Conservation (phyloP, 2,113 vertebrate genomes). For the Gobiocypris rarus region DNA sequence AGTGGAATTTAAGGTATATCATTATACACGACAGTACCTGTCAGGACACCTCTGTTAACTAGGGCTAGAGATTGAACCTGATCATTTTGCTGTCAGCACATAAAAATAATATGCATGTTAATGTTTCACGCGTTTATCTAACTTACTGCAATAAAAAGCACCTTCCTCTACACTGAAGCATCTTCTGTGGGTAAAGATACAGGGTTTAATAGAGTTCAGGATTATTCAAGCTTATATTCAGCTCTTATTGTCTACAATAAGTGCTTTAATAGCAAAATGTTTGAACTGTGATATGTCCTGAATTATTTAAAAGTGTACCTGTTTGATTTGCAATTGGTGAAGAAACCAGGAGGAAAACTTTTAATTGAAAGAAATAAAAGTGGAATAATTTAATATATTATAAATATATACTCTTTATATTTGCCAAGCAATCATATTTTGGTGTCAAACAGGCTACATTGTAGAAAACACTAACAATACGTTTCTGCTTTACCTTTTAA, state of each 20-base stretch:
- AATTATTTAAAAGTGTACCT: neutral
- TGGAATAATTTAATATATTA: neutral
- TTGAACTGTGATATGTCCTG: neutral
- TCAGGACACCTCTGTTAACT: slow-evolving; percentile 6
- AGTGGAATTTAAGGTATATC: slow-evolving; percentile 54
- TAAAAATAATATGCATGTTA: slow-evolving; percentile 39
- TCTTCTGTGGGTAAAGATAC: neutral
- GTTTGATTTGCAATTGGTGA: neutral
- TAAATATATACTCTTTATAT: neutral
- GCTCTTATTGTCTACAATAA: neutral
- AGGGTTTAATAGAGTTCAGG: neutral
- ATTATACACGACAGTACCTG: slow-evolving; percentile 41
- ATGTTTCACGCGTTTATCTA: neutral
- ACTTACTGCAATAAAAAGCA: neutral
- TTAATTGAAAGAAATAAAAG: neutral
- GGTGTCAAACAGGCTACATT: too few relatives aligned
- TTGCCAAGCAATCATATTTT: neutral
- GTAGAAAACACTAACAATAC: neutral
- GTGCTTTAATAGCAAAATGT: neutral
- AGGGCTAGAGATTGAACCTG: slow-evolving; percentile 4
- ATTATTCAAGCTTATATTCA: neutral
- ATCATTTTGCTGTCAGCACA: slow-evolving; percentile 18
- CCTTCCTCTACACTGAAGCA: neutral
- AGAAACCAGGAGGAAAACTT: neutral
- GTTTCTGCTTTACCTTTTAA: neutral